phyloP scores from a whole-genome alignment of 2,888 invertebrate genomes.

The Diabrotica balteata region DNA sequence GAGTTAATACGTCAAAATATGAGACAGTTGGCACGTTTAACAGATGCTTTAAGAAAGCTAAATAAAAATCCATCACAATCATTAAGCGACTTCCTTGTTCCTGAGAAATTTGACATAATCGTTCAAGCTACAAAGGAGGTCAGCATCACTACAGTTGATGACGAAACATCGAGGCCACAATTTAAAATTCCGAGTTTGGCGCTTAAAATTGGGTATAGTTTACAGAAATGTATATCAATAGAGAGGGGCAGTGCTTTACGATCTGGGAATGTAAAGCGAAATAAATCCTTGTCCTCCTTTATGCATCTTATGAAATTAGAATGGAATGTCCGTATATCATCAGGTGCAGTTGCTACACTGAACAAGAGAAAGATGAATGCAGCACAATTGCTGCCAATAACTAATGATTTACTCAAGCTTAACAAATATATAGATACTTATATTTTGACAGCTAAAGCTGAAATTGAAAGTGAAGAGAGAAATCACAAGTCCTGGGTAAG shows the following conservation, averaged over 20 bases:
- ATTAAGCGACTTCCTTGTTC: conserved; percentile 15
- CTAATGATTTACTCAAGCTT: conserved; percentile 36
- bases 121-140: conserved; percentile 23
- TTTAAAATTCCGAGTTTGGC: conserved; percentile 28
- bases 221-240: conserved; percentile 36
- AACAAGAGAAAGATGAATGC: conserved; percentile 31
- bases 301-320: conserved; percentile 36
- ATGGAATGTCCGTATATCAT: conserved; percentile 37
- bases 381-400: conserved; percentile 37
- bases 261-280: conserved; percentile 28
- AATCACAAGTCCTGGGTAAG: conserved; percentile 20
- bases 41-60: conserved; percentile 13
- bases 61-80: background rate
- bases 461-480: background rate
- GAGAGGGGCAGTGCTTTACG: conserved; percentile 33
- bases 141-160: background rate
- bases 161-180: conserved; percentile 6
- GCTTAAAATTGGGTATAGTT: conserved; percentile 34
- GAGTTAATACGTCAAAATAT: conserved; percentile 31
- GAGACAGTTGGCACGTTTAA: conserved; percentile 30
- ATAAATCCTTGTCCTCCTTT: conserved; percentile 26
- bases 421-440: conserved; percentile 30
- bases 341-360: conserved; percentile 35
- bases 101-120: conserved; percentile 24
- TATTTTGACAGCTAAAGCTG: conserved; percentile 18